These are phyloP conservation scores for Pheosia gnoma DNA, from an alignment of 2,888 invertebrate genomes.

Conservation along the genomic window DNA sequence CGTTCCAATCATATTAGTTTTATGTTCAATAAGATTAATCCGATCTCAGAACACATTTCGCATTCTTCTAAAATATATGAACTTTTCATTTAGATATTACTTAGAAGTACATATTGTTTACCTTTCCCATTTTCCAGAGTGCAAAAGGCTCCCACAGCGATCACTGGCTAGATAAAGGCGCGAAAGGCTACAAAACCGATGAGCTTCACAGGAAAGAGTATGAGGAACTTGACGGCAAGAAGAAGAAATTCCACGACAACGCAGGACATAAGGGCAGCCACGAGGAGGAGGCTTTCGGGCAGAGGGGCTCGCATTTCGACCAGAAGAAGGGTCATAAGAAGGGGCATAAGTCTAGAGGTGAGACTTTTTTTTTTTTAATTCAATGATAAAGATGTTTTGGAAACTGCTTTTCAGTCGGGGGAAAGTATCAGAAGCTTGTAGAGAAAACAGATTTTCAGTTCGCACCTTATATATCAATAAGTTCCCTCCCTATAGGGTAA, in stretches of 20 bases:
- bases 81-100: no score
- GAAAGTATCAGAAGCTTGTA: no score
- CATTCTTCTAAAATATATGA: no score
- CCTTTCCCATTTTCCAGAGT: slow-evolving; percentile 54
- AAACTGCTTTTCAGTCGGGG: no score
- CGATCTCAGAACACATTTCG: no score
- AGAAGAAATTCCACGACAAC: slow-evolving; percentile 86
- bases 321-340: slow-evolving; percentile 91
- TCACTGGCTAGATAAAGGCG: slow-evolving; percentile 84
- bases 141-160: slow-evolving; percentile 84
- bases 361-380: slow-evolving; percentile 9
- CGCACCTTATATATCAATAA: no score
- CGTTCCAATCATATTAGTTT: no score
- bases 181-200: slow-evolving; percentile 84
- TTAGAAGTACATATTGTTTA: neutral
- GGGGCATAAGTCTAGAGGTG: slow-evolving; percentile 89
- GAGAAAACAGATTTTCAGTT: no score
- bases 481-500: no score
- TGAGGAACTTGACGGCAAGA: slow-evolving; percentile 85
- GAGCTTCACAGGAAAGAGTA: slow-evolving; percentile 85
- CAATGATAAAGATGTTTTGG: no score
- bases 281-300: slow-evolving; percentile 87
- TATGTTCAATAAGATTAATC: no score
- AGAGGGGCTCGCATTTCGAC: slow-evolving; percentile 87
- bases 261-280: slow-evolving; percentile 86